phyloP scores from a whole-genome alignment of 2,797 vertebrate species.

The Danio choprae region DNA sequence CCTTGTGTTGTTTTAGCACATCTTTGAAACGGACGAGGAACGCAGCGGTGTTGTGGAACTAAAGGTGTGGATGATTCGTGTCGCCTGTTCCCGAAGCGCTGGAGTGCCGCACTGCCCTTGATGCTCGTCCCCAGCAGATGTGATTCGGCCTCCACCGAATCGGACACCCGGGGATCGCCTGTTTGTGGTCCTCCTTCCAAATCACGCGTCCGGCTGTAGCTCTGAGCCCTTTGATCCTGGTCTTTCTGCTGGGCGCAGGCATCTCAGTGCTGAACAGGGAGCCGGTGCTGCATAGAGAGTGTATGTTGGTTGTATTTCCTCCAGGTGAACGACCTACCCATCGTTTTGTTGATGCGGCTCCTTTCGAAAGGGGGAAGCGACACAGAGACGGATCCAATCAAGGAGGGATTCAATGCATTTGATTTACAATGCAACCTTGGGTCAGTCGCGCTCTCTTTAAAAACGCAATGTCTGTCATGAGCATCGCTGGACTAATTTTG shows the following conservation, averaged over 20 bases:
- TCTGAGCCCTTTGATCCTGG: conserved; percentile 80
- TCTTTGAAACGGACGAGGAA: conserved; percentile 56
- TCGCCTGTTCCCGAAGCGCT: conserved; percentile 77
- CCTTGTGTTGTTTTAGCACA: conserved; percentile 55
- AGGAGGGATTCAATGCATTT: conserved; percentile 7
- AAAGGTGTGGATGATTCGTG: conserved; percentile 70
- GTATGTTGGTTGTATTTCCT: conserved; percentile 74
- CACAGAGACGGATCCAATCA: conserved; percentile 7
- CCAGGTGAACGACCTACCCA: conserved; percentile 65
- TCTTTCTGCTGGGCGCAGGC: conserved; percentile 78
- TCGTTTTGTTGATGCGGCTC: conserved; percentile 67
- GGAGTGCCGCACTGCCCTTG: conserved; percentile 84
- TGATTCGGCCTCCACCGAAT: conserved; percentile 75
- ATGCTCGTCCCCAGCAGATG: conserved; percentile 81
- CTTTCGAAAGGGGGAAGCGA: conserved; percentile 62
- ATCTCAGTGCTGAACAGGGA: conserved; percentile 82
- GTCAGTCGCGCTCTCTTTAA: background rate
- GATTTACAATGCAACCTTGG: conserved; percentile 61
- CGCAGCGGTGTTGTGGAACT: conserved; percentile 59
- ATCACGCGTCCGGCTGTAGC: conserved; percentile 78
- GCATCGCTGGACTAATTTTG: conserved; percentile 23
- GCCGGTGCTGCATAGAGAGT: conserved; percentile 66
- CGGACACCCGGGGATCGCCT: conserved; percentile 69
- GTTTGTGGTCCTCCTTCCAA: conserved; percentile 69
- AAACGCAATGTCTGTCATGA: background rate